Evolutionary conservation across 1,140 invertebrate species (phyloP).

Genomic region (Littorina saxatilis): DNA sequence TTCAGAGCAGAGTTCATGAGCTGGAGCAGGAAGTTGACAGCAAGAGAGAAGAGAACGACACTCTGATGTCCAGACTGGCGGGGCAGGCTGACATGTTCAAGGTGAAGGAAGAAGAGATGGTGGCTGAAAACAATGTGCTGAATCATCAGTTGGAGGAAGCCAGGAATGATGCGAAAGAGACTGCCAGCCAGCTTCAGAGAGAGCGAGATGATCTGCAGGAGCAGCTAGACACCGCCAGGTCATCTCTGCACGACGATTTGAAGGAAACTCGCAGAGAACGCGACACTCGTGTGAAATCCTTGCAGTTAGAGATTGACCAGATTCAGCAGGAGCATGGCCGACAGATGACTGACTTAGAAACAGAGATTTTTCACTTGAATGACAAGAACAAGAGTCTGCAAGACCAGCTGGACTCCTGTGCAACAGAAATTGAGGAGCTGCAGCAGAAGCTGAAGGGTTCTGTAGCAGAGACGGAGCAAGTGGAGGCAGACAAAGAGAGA

Average conservation of each 20-base stretch:
- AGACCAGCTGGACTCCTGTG: slow-evolving; percentile 24
- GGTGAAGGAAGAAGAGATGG: slow-evolving; percentile 31
- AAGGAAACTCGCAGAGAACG: slow-evolving; percentile 5
- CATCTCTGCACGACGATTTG: slow-evolving; percentile 35
- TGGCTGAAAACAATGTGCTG: slow-evolving; percentile 29
- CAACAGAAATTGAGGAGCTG: slow-evolving; percentile 31
- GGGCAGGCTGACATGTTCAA: slow-evolving; percentile 37
- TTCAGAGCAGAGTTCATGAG: slow-evolving; percentile 19
- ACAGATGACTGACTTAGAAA: slow-evolving; percentile 5
- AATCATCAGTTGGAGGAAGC: slow-evolving; percentile 32
- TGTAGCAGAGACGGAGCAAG: slow-evolving; percentile 11
- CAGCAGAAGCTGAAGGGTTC: slow-evolving; percentile 10
- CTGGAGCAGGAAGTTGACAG: slow-evolving; percentile 32
- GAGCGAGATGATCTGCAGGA: slow-evolving; percentile 20
- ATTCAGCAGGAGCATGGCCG: neutral
- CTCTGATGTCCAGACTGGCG: neutral
- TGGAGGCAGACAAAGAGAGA: slow-evolving; percentile 12
- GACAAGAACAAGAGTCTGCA: slow-evolving; percentile 8
- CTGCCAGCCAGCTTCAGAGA: neutral
- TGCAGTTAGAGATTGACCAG: slow-evolving; percentile 24
- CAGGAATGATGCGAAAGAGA: slow-evolving; percentile 12
- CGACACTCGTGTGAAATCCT: neutral
- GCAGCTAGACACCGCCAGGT: slow-evolving; percentile 36
- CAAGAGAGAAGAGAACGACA: slow-evolving; percentile 16
- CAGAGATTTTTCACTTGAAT: neutral